These are phyloP conservation scores for Hypercompe scribonia DNA, from an alignment of 2,888 invertebrate species.

Conservation along the genomic window DNA sequence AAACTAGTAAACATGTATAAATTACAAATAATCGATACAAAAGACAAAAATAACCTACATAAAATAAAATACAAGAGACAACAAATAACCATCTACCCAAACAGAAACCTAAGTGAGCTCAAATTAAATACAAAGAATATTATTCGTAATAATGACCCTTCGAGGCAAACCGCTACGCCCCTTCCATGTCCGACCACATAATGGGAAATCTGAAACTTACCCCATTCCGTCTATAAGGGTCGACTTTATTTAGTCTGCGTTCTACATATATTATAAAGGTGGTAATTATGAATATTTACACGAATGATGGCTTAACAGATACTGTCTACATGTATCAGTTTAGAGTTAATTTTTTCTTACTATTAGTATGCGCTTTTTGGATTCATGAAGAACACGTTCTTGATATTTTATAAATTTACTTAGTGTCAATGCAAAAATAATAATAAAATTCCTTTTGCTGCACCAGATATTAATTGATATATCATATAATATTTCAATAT, in stretches of 20 bases:
- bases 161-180: constrained; percentile 59
- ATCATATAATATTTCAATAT: no score
- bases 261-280: constrained; percentile 2
- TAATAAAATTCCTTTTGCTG: no score
- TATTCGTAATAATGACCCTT: constrained; percentile 51
- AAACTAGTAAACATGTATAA: neutral
- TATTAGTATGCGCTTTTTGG: neutral
- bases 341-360: neutral
- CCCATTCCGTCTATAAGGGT: constrained; percentile 34
- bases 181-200: constrained; percentile 65
- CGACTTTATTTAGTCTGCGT: constrained; percentile 21
- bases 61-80: neutral
- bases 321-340: neutral
- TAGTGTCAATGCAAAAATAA: no score
- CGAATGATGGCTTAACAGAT: neutral
- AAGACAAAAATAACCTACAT: neutral
- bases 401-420: no score
- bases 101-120: constrained; percentile 22
- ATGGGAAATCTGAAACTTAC: constrained; percentile 58
- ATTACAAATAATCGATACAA: neutral
- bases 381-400: no score
- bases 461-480: no score
- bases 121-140: constrained; percentile 54
- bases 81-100: constrained; percentile 31
- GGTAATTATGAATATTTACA: constrained; percentile 18